Evolutionary conservation across 1,140 invertebrate genomes (phyloP), one percentile per base, ranked within the genome.

Genomic region (Stegodyphus dumicola): DNA sequence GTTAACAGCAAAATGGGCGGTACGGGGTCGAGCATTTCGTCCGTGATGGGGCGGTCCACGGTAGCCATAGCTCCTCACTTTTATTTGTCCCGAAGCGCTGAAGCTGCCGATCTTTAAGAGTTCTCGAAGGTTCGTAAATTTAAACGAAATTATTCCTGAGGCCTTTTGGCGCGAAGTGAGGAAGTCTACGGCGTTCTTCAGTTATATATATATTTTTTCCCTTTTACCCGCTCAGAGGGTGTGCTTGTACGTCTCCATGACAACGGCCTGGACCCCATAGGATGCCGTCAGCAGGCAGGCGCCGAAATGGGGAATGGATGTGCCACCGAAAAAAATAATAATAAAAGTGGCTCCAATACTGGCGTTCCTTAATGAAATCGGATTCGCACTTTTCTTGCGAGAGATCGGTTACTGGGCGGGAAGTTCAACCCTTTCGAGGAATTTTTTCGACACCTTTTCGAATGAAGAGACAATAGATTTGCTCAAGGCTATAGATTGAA

Each of bases 61-160:
- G 75, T 77, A 66, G 56, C 77, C 77, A 78, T 78, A 78, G 77
- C 65, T 51, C 77, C 77, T 52, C 17, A n/a, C 60, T 51, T 78
- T 78, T 67, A 67, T 67, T 67, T n/a, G 65, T 67, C 65, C 65
- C 65, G 65, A 9, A 60, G 9, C 15, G 56, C 56, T 11, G 15
- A 33, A 33, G 33, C 33, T 33, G 56, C 7, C 17, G 65, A 67
- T 67, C 65, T 18, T 67, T 67, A 67, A n/a, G 17, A 17, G 13
- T 78, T 78, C 64, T 33, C n/a, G 48, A 69, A 78, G 77, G 79
- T 81, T 81, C 70, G 79, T 73, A 81, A 81, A 81, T 81, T 81
- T 81, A 65, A 81, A 81, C 79, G 79, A 81, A 81, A 74, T 81
- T 81, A 81, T 74, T 81, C 79, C 70, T 52, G 49, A 53, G 70